Conservation (phyloP, 2,113 vertebrate species). For the Misgurnus anguillicaudatus region DNA sequence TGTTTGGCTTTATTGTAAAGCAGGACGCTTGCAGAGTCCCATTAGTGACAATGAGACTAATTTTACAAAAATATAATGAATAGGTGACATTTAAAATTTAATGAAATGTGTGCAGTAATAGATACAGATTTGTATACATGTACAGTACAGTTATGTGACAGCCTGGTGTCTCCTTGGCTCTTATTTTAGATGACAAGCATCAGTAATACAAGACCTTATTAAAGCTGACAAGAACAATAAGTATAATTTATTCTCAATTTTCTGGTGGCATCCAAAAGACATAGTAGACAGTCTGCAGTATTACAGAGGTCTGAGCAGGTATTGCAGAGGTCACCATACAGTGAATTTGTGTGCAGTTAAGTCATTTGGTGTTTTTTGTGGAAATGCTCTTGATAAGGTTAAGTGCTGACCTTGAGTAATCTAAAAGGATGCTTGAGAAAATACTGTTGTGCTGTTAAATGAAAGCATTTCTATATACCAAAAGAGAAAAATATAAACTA, state of each 20-base stretch:
- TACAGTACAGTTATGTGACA: neutral
- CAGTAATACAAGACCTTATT: neutral
- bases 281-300: neutral
- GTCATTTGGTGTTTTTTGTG: neutral
- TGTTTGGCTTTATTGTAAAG: neutral
- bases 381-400: neutral
- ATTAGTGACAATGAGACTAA: neutral
- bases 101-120: neutral
- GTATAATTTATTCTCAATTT: neutral
- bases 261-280: too few species aligned
- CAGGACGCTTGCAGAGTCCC: neutral
- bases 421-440: slow-evolving; percentile 2
- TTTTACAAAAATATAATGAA: neutral
- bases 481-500: neutral
- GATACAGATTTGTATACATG: neutral
- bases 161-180: neutral
- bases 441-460: slow-evolving; percentile 23
- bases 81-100: neutral
- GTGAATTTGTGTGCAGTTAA: slow-evolving; percentile 2
- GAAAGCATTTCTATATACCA: neutral
- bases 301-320: neutral
- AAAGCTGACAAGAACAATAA: neutral
- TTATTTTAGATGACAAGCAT: neutral
- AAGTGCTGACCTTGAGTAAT: slow-evolving; percentile 18
- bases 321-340: neutral